Conservation (phyloP, 2,797 vertebrate species). For the Coilia nasus region DNA sequence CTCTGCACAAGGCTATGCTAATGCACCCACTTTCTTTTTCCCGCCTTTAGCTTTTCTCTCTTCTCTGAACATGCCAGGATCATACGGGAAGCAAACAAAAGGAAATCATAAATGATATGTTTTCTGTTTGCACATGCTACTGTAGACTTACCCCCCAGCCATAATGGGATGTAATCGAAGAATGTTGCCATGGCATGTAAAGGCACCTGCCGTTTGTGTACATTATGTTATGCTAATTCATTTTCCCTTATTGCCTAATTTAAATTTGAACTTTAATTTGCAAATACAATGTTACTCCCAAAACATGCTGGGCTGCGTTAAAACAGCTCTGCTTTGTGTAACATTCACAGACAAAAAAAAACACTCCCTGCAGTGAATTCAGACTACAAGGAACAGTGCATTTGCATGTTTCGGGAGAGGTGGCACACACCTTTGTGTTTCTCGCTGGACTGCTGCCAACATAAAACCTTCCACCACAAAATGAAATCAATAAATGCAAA, state of each 20-base stretch:
- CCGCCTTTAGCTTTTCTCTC: not conserved
- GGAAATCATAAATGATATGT: not conserved
- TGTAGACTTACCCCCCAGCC: not conserved
- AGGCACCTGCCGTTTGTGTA: not conserved
- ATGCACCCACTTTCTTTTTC: not conserved
- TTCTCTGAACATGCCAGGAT: not conserved
- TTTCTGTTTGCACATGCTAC: not conserved
- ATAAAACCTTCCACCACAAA: not conserved
- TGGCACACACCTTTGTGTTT: not conserved
- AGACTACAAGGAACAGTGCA: not conserved
- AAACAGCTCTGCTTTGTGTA: not conserved
- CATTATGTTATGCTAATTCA: not conserved
- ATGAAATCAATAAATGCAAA: slow-evolving; percentile 23
- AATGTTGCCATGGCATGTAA: slow-evolving; percentile 1
- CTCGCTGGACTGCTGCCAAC: slow-evolving; percentile 6
- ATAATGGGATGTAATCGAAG: not conserved
- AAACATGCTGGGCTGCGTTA: slow-evolving; percentile 1
- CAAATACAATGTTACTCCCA: not conserved
- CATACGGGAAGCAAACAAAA: not conserved
- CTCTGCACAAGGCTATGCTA: slow-evolving; percentile 4
- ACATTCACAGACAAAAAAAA: not conserved
- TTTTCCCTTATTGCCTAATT: not conserved
- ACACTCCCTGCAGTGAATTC: slow-evolving; percentile 5
- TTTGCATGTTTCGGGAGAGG: slow-evolving; percentile 7
- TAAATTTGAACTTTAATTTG: not conserved